phyloP scores from a whole-genome alignment of 1,140 invertebrate species.

The Cyrtorhinus lividipennis region DNA sequence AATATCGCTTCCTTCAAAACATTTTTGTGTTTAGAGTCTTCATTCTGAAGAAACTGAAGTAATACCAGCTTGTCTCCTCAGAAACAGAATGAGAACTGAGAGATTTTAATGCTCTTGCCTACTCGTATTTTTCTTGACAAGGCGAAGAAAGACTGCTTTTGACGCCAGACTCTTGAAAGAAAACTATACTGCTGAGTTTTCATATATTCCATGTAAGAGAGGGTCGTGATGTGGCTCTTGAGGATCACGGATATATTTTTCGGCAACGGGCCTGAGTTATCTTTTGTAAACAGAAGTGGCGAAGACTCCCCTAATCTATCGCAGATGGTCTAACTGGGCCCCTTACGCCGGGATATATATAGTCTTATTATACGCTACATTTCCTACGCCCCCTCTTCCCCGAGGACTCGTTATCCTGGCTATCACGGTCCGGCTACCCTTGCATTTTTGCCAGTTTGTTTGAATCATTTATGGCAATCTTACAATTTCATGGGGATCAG shows the following conservation, averaged over 20 bases:
- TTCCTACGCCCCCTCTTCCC: not conserved
- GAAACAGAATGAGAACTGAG: no score
- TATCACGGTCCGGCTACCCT: not conserved
- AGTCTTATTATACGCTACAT: slow-evolving; percentile 13
- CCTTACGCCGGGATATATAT: not conserved
- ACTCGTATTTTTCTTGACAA: no score
- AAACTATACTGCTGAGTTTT: not conserved
- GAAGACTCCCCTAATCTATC: slow-evolving; percentile 11
- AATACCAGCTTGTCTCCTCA: no score
- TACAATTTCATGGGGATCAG: no score
- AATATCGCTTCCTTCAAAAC: no score
- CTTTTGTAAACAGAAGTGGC: slow-evolving; percentile 9
- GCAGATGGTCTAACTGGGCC: not conserved
- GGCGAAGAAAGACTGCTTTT: no score
- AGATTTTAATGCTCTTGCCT: no score
- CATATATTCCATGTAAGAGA: not conserved
- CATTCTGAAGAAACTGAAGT: no score
- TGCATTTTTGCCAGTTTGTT: not conserved
- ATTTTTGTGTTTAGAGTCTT: no score
- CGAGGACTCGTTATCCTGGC: not conserved
- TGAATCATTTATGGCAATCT: not conserved
- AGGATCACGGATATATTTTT: not conserved
- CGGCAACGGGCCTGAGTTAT: not conserved
- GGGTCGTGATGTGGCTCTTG: no score
- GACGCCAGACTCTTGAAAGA: no score